A percentile compares a stretch with the other conserved stretches of the same genome.
Evolutionary conservation across 2,888 invertebrate species (phyloP).

Genomic region (Peribatodes rhomboidaria): DNA sequence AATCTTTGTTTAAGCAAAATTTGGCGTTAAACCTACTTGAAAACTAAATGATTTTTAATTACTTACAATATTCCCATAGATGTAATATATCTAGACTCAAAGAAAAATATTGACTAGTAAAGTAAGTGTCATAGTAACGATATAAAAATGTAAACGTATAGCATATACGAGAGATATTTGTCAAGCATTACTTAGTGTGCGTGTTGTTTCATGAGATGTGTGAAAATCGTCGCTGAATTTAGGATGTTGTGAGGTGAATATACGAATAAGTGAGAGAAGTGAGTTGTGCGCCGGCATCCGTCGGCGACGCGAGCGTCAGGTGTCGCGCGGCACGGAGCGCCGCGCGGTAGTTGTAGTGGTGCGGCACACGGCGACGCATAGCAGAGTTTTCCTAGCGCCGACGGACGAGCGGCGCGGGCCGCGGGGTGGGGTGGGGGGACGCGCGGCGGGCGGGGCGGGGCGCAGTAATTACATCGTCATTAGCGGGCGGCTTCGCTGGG

Average conservation of each 20-base stretch:
- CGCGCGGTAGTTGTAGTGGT: constrained; percentile 30
- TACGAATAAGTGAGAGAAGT: constrained; percentile 4
- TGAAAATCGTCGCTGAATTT: constrained; percentile 12
- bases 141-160: too few relatives aligned
- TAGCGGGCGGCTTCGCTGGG: constrained; percentile 76
- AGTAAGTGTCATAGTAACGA: too few relatives aligned
- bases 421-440: constrained; percentile 49
- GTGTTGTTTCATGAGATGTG: constrained; percentile 5
- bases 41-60: too few relatives aligned
- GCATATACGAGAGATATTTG: neutral
- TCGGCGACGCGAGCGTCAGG: neutral
- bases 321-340: constrained; percentile 17
- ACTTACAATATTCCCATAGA: too few relatives aligned
- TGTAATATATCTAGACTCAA: too few relatives aligned
- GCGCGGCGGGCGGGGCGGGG: constrained; percentile 59
- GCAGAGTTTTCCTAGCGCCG: constrained; percentile 36
- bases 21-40: too few relatives aligned
- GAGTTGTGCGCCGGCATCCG: constrained; percentile 10
- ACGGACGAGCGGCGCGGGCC: constrained; percentile 46
- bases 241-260: constrained; percentile 1
- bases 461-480: constrained; percentile 73
- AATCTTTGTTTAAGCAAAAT: too few relatives aligned
- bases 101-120: too few relatives aligned
- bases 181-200: neutral
- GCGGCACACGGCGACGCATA: constrained; percentile 32